Evolutionary conservation across 2,797 vertebrate species (phyloP), one percentile per base, ranked within the genome.

Genomic region (Staurois parvus): DNA sequence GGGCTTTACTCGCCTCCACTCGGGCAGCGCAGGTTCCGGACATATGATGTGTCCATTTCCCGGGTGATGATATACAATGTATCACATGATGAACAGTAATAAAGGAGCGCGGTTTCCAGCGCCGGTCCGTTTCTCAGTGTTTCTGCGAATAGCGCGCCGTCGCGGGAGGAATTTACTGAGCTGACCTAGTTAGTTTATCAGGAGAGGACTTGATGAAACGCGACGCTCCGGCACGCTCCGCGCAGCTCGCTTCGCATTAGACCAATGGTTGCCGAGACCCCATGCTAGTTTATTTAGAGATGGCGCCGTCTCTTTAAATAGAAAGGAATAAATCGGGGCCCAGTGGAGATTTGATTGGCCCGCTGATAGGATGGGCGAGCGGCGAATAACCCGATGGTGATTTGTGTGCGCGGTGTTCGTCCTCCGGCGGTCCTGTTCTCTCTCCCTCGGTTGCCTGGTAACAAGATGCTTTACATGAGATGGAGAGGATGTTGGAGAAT

Each of bases 381-480:
- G 52, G 48, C 4, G 12, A 72, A 67, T 28, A 79, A 45, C 82
- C 34, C 29, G 26, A n/a, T 2, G 26, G 34, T 45, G 83, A 78
- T 73, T 84, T 79, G 34, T 79, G 68, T 37, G 64, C 42, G 40
- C 8, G 2, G 1, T 82, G 66, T 48, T 24, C 56, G 19, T 1
- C 80, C 64, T 66, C 11, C 30, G 42, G 66, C 8, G 12, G 11
- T 45, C 21, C 69, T 70, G 13, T 6, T 32, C 56, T 37, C 15
- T 52, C 62, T 68, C 24, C 21, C 24, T 45, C 13, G 1, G 84
- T 85, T 85, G 76, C 76, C 66, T 37, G 59, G 84, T 12, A 74
- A 85, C 84, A 79, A 52, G 56, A 77, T 62, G 82, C 73, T 34
- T 56, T 76, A 83, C 66, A 68, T 32, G 12, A 73, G 70, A 74